Percentiles rank a stretch among this genome's conserved stretches.
phyloP scores from a whole-genome alignment of 2,888 invertebrate species.

The Drosophila nr. medialis region DNA sequence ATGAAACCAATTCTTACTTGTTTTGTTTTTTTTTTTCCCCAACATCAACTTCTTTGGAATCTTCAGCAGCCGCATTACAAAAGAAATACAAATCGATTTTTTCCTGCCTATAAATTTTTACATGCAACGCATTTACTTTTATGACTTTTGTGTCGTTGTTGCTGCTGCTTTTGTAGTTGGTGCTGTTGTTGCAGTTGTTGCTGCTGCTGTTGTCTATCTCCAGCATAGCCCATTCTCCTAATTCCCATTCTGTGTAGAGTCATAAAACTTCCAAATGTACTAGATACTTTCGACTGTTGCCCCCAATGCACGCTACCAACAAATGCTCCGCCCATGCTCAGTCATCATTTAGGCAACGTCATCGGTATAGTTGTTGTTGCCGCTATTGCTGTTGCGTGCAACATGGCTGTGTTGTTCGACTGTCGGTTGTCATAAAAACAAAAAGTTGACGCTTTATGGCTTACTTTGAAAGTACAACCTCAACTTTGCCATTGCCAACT shows the following conservation, averaged over 20 bases:
- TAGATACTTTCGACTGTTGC: slow-evolving; percentile 30
- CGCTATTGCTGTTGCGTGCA: slow-evolving; percentile 60
- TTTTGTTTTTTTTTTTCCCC: neutral
- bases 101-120: slow-evolving; percentile 36
- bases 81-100: slow-evolving; percentile 74
- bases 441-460: slow-evolving; percentile 71
- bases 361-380: slow-evolving; percentile 28
- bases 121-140: slow-evolving; percentile 73
- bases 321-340: slow-evolving; percentile 19
- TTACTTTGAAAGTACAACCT: slow-evolving; percentile 59
- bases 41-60: slow-evolving; percentile 36
- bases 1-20: neutral
- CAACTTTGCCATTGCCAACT: slow-evolving; percentile 50
- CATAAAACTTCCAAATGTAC: slow-evolving; percentile 66
- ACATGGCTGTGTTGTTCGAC: slow-evolving; percentile 56
- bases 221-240: slow-evolving; percentile 14
- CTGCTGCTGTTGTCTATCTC: neutral
- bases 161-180: slow-evolving; percentile 19
- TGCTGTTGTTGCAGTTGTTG: neutral
- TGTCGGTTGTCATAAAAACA: slow-evolving; percentile 63
- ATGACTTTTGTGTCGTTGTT: slow-evolving; percentile 46
- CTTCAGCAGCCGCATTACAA: slow-evolving; percentile 42
- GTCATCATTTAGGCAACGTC: slow-evolving; percentile 37
- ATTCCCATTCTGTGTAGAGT: slow-evolving; percentile 25
- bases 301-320: slow-evolving; percentile 22